Percentiles rank a stretch among this genome's conserved stretches.
Evolutionary conservation across 2,113 vertebrate species (phyloP).

Genomic region (Peucedramus taeniatus): DNA sequence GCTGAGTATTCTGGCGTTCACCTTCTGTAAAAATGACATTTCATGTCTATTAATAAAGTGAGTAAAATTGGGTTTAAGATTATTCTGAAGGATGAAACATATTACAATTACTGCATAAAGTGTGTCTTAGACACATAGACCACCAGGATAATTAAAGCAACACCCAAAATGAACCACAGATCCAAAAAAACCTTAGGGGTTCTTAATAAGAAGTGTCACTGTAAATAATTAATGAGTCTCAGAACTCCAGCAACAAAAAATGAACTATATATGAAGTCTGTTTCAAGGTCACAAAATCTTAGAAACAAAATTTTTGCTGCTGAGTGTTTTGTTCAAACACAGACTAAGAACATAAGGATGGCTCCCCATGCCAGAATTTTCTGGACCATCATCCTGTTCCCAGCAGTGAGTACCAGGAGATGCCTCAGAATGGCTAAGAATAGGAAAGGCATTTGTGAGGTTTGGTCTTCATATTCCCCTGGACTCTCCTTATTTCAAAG

Average conservation of each 20-base stretch:
- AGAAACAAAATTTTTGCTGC: background rate
- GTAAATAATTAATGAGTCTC: conserved; percentile 31
- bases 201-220: conserved; percentile 19
- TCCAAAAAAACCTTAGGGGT: background rate
- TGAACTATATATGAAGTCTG: background rate
- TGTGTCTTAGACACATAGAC: background rate
- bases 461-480: background rate
- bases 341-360: background rate
- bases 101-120: background rate
- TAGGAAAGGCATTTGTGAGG: background rate
- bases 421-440: background rate
- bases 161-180: background rate
- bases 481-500: background rate
- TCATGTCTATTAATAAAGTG: background rate
- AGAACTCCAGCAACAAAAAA: background rate
- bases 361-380: background rate
- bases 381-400: background rate
- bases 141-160: background rate
- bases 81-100: background rate
- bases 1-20: background rate
- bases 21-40: background rate
- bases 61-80: background rate
- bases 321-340: background rate
- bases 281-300: conserved; percentile 16
- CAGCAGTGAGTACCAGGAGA: background rate